Percentiles rank a stretch among this genome's conserved stretches.
Evolutionary conservation across 2,888 invertebrate genomes (phyloP).

Genomic region (Eurois occulta): DNA sequence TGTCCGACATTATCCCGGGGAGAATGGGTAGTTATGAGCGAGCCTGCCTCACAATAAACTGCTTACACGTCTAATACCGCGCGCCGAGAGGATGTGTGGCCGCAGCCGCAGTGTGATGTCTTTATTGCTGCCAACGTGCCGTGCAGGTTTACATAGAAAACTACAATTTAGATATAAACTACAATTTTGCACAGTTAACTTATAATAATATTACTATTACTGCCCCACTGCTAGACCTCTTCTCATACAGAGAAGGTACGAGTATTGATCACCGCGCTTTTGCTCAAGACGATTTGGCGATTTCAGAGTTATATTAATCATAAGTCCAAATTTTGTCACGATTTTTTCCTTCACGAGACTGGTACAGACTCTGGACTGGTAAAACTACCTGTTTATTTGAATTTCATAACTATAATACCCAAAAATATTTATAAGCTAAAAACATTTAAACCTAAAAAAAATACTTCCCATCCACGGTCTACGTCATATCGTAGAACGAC

Average conservation of each 20-base stretch:
- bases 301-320: background rate
- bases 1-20: constrained; percentile 85
- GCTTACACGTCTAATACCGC: constrained; percentile 85
- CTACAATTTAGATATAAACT: background rate
- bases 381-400: background rate
- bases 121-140: constrained; percentile 78
- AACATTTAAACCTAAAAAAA: background rate
- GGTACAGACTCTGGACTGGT: background rate
- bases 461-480: background rate
- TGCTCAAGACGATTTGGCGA: background rate
- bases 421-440: background rate
- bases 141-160: constrained; percentile 31
- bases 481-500: constrained; percentile 32
- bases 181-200: background rate
- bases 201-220: background rate
- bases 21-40: constrained; percentile 88
- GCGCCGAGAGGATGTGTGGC: constrained; percentile 75
- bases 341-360: background rate
- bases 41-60: constrained; percentile 86
- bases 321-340: background rate
- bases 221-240: background rate
- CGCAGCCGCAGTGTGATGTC: constrained; percentile 76
- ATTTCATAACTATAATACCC: background rate
- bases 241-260: background rate
- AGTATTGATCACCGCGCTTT: background rate